A percentile compares a stretch with the other conserved stretches of the same genome.
Evolutionary conservation across 2,888 invertebrate genomes (phyloP).

Genomic region (Caenorhabditis doughertyi): DNA sequence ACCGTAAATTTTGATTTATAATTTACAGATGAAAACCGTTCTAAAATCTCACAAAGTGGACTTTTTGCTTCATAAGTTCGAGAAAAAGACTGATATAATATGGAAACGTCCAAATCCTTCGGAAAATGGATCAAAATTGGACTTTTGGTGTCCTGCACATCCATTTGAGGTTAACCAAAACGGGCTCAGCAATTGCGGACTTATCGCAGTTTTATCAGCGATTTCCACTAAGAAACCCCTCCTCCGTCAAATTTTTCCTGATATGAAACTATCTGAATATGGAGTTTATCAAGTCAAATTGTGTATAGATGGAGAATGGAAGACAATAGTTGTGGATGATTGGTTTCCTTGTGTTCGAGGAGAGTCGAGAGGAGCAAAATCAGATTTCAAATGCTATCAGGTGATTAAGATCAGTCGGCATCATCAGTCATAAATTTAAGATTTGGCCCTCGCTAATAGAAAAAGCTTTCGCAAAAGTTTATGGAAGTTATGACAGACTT

Average conservation of each 20-base stretch:
- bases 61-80: no score
- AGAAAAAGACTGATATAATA: no score
- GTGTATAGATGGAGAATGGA: constrained; percentile 23
- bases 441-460: constrained; percentile 7
- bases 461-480: constrained; percentile 1
- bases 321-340: background rate
- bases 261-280: background rate
- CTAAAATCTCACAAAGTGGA: no score
- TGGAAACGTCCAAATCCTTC: no score
- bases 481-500: background rate
- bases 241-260: background rate
- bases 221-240: background rate
- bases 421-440: background rate
- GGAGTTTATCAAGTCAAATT: constrained; percentile 12
- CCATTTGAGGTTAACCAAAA: background rate
- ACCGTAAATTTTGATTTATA: no score
- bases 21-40: no score
- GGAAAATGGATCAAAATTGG: no score
- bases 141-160: no score
- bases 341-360: background rate
- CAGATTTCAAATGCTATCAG: no score
- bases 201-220: background rate
- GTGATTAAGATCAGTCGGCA: background rate
- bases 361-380: no score
- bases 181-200: background rate